Base-by-base conservation (phyloP, 2,888 invertebrate species). In the Cryptocephalus moraei region DNA sequence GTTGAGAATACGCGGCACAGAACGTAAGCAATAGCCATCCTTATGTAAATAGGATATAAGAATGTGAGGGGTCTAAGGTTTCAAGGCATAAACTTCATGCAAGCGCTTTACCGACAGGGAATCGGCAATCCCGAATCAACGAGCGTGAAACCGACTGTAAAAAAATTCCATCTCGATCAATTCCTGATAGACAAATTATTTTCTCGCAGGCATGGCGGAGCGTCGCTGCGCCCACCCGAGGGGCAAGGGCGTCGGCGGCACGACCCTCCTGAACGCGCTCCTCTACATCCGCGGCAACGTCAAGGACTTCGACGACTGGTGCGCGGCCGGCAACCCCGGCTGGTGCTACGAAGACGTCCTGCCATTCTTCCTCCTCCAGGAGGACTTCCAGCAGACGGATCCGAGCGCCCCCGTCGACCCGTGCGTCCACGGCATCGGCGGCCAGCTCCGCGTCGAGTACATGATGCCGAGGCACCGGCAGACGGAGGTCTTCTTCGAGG, bases 301-400 rank as follows among this genome's bases (percentile, higher is more conserved):
- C 12, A 53, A 62, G 9, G 74, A 75, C 52, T 76, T 70, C 51
- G 70, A 74, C 51, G 49, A 53, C 2, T 76, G 76, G 76, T 72
- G 66, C 9, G 56, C 54, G 1, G 49, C 60, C 4, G 64, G 65
- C 1, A 64, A 62, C 46, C 51, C 45, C 1, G 62, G 63, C 4
- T 66, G 76, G 77, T 75, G 82, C 3, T 81, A 79, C 57, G 59
- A 71, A 0, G 78, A 80, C 1, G 76, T 68, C 4, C 62, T 76
- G 9, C 75, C 75, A 1, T 77, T 75, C 56, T 78, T 66, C 49
- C 56, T 57, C 22, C 63, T 62, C 54, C 59, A 61, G 3, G 57
- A 57, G 43, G 40, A 56, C 41, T 52, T 51, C 12, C 45, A 49
- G 9, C 45, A 49, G 4, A 52, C 44, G 10, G 49, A 50, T 33